Evolutionary conservation across 35 echinoderm and acorn worm species (phyloP), one percentile per base, ranked within the genome.

Genomic region (Antedon bifida): DNA sequence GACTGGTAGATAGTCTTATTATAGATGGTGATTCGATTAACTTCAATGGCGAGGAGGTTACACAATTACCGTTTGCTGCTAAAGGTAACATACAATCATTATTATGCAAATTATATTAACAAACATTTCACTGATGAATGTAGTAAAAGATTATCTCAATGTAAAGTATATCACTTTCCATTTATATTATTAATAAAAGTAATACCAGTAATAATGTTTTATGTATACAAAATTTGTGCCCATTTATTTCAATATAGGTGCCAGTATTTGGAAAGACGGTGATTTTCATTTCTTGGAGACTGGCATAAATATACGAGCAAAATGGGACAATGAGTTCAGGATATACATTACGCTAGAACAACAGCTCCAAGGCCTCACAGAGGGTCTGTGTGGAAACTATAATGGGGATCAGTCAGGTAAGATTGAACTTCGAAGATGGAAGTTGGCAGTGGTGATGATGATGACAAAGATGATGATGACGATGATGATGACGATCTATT

Each of bases 321-420:
- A 83, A 35, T 83, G 51, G 32, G 82, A 83, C 34, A 36, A 83
- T 5, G 82, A 35, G 74, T 83, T 46, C 12, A 83, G 45, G 26
- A 73, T 83, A 11, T 83, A 83, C 32, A 32, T 83, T 26, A 83
- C 82, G 10, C 45, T 83, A 19, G 19, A 30, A 73, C 45, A 83
- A 83, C 45, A 83, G 46, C 34, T 83, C 31, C 31, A 73, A 73
- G 46, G 32, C 23, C 38, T 36, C 13, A 73, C 29, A 17, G 26
- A 29, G 34, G 82, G 82, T 73, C 46, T 83, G 30, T 83, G 82
- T 74, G 82, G 82, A 12, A 73, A 83, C 51, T 83, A 83, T 32
- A 46, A 83, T 73, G 82, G 46, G 3, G 74, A 73, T 73, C 44
- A 32, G 36, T 46, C 51, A 26, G 74, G 82, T 83, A 32, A 56